A percentile compares a stretch with the other conserved stretches of the same genome.
These are phyloP conservation scores for Tupiocoris notatus DNA, from an alignment of 2,888 invertebrate genomes.

Conservation along the genomic window DNA sequence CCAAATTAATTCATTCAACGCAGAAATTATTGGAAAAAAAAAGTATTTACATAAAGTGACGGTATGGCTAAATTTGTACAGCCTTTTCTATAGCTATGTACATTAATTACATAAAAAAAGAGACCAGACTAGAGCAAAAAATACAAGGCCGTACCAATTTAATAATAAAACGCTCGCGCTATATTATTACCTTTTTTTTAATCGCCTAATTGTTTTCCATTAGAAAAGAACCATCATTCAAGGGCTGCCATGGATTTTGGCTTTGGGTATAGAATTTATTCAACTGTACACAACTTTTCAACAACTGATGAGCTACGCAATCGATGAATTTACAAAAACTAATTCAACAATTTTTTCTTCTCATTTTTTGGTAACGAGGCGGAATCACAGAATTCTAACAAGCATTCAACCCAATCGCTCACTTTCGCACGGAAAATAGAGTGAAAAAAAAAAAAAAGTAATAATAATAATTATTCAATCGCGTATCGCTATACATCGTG, in stretches of 20 bases:
- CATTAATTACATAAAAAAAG: conserved; percentile 27
- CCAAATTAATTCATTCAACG: background rate
- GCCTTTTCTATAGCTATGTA: conserved; percentile 6
- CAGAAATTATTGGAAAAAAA: background rate
- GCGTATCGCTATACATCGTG: too few species aligned
- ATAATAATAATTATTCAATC: too few species aligned
- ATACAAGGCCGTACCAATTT: too few species aligned
- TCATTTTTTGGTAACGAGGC: background rate
- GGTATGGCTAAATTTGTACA: background rate
- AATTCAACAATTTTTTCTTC: background rate
- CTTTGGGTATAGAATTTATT: background rate
- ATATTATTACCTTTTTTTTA: too few species aligned
- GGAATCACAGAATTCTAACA: background rate
- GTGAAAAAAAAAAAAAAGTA: too few species aligned
- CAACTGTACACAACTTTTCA: background rate
- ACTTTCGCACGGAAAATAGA: too few species aligned
- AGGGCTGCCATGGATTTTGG: too few species aligned
- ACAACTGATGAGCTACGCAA: background rate
- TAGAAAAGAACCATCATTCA: too few species aligned
- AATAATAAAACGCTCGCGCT: too few species aligned
- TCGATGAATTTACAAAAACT: background rate
- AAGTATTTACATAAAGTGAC: conserved; percentile 12
- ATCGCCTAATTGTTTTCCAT: too few species aligned
- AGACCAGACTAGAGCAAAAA: too few species aligned
- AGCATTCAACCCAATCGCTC: too few species aligned